These are phyloP conservation scores for Leucophenga varia DNA, from an alignment of 1,140 invertebrate species.

Conservation along the genomic window DNA sequence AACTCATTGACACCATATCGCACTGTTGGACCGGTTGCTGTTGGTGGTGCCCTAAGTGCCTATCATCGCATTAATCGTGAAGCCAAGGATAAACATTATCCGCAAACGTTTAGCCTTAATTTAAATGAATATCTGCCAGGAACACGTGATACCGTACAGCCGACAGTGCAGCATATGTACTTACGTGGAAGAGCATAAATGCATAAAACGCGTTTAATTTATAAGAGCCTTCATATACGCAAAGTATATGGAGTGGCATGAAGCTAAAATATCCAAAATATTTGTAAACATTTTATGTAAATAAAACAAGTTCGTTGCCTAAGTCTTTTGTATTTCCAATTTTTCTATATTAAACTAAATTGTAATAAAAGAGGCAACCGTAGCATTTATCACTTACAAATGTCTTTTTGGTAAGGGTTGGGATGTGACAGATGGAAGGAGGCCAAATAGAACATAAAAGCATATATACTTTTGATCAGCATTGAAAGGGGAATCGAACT, in stretches of 20 bases:
- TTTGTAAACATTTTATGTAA: too few species aligned
- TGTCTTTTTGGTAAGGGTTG: too few species aligned
- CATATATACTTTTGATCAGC: too few species aligned
- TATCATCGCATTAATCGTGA: conserved; percentile 45
- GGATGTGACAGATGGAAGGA: too few species aligned
- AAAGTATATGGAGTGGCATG: background rate
- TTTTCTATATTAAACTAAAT: too few species aligned
- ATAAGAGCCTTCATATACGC: background rate
- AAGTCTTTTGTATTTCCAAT: conserved; percentile 18
- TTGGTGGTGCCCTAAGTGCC: conserved; percentile 6
- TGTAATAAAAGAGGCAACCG: too few species aligned
- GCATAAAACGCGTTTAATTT: background rate
- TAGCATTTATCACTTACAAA: too few species aligned
- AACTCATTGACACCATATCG: conserved; percentile 7
- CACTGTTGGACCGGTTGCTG: conserved; percentile 21
- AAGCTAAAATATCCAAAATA: too few species aligned
- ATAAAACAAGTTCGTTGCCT: conserved; percentile 11
- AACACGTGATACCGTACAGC: conserved; percentile 12
- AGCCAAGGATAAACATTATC: conserved; percentile 38
- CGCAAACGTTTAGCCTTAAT: conserved; percentile 24
- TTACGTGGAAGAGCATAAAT: conserved; percentile 32
- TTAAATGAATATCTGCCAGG: conserved; percentile 45
- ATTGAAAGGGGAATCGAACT: too few species aligned
- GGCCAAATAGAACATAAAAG: too few species aligned
- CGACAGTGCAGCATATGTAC: conserved; percentile 17